Evolutionary conservation across 92 coral and sea anemone genomes (phyloP).

Genomic region (Meandrina meandrites): DNA sequence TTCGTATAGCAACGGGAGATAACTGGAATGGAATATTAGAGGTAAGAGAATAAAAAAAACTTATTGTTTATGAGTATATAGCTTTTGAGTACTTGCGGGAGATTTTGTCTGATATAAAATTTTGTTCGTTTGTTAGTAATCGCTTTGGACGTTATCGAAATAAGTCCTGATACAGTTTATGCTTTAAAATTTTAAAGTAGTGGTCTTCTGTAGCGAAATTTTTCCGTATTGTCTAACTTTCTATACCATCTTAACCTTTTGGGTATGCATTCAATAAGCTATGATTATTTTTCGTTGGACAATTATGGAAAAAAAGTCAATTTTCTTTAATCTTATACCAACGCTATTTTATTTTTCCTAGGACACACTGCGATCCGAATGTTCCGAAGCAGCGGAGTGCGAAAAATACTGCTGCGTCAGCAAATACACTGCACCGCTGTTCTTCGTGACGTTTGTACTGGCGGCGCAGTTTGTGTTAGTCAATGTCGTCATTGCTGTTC

Average conservation of each 20-base stretch:
- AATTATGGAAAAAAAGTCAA: neutral
- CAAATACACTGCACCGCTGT: conserved; percentile 87
- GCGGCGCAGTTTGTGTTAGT: conserved; percentile 98
- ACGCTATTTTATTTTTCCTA: conserved; percentile 19
- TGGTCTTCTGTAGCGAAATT: no score
- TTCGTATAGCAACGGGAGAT: conserved; percentile 95
- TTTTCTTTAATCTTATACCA: neutral
- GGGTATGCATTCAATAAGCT: no score
- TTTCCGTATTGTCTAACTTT: no score
- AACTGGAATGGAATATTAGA: conserved; percentile 98
- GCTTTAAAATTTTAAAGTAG: no score
- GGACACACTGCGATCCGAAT: conserved; percentile 88
- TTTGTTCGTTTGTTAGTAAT: no score
- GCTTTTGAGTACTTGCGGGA: no score
- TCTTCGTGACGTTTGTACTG: conserved; percentile 93
- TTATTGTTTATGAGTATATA: no score
- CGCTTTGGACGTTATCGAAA: neutral
- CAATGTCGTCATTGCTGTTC: conserved; percentile 97
- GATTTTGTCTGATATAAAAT: no score
- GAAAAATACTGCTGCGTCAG: conserved; percentile 83
- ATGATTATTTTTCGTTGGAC: no score
- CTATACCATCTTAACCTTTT: no score
- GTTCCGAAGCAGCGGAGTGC: conserved; percentile 70
- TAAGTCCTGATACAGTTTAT: no score
- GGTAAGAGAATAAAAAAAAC: no score